These are phyloP conservation scores for Frieseomelitta varia DNA, from an alignment of 1,140 invertebrate genomes.

Conservation along the genomic window DNA sequence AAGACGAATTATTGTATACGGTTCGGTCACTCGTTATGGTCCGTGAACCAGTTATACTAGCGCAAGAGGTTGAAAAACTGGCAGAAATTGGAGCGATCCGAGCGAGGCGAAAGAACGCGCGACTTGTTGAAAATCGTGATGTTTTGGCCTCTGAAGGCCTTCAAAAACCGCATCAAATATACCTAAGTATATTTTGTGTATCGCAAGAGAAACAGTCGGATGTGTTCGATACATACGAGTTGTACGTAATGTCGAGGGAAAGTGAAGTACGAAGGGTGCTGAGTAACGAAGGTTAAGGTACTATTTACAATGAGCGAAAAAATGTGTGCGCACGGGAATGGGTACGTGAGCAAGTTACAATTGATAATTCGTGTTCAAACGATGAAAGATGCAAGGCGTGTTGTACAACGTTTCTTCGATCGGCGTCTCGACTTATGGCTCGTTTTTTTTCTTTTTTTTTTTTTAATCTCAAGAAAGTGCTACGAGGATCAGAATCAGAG, in stretches of 20 bases:
- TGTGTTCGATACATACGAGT: not conserved
- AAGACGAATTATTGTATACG: too few relatives aligned
- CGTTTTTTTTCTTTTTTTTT: not conserved
- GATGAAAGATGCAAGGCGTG: not conserved
- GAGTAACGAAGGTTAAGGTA: slow-evolving; percentile 9
- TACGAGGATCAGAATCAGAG: too few relatives aligned
- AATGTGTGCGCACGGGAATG: not conserved
- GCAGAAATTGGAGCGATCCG: not conserved
- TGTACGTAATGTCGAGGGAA: slow-evolving; percentile 1
- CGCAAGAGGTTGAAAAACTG: not conserved
- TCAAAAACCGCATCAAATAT: not conserved
- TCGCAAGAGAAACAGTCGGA: not conserved
- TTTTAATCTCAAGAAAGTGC: too few relatives aligned
- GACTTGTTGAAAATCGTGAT: not conserved
- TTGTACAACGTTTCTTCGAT: not conserved
- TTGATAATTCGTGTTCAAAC: not conserved
- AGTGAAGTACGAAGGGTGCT: slow-evolving; percentile 13
- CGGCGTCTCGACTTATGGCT: not conserved
- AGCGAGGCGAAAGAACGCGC: not conserved
- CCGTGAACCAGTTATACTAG: too few relatives aligned
- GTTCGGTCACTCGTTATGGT: too few relatives aligned
- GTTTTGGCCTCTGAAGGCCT: not conserved
- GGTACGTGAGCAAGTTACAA: not conserved
- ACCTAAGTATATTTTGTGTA: slow-evolving; percentile 13
- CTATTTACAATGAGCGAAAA: slow-evolving; percentile 1